phyloP scores from a whole-genome alignment of 2,113 vertebrate species.

The Puntigrus tetrazona region DNA sequence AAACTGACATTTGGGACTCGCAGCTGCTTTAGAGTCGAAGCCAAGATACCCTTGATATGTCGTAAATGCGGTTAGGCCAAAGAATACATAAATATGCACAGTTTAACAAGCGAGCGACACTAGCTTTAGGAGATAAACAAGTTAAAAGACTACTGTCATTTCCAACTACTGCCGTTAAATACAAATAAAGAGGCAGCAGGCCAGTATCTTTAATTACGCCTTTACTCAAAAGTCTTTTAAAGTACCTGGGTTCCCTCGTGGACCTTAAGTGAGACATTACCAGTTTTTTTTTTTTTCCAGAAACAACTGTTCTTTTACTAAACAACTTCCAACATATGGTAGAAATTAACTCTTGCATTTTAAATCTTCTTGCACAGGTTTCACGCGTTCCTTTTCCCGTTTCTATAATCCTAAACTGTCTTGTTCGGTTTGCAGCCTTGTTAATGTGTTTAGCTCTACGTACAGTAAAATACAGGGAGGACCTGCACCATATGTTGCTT shows the following conservation, averaged over 20 bases:
- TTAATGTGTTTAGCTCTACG: background rate
- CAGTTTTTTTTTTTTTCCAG: background rate
- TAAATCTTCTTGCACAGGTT: background rate
- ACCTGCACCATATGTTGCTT: background rate
- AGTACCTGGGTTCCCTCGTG: conserved; percentile 1
- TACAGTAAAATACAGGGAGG: background rate
- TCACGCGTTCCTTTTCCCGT: background rate
- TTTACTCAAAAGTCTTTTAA: background rate
- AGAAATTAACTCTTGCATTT: conserved; percentile 7
- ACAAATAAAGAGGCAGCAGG: background rate
- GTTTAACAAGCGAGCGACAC: background rate
- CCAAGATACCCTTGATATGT: conserved; percentile 35
- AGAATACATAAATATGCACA: background rate
- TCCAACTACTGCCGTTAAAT: conserved; percentile 9
- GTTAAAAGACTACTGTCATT: conserved; percentile 16
- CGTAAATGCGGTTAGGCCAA: conserved; percentile 1
- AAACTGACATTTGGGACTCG: conserved; percentile 24
- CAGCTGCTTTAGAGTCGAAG: conserved; percentile 25
- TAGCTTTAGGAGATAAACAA: conserved; percentile 33
- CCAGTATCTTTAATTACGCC: background rate
- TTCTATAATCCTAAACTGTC: background rate
- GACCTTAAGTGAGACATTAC: conserved; percentile 17
- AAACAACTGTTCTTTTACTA: conserved; percentile 19
- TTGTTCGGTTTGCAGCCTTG: background rate
- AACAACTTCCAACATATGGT: conserved; percentile 20